Conservation (phyloP, 2,888 invertebrate genomes). For the Noctua pronuba region DNA sequence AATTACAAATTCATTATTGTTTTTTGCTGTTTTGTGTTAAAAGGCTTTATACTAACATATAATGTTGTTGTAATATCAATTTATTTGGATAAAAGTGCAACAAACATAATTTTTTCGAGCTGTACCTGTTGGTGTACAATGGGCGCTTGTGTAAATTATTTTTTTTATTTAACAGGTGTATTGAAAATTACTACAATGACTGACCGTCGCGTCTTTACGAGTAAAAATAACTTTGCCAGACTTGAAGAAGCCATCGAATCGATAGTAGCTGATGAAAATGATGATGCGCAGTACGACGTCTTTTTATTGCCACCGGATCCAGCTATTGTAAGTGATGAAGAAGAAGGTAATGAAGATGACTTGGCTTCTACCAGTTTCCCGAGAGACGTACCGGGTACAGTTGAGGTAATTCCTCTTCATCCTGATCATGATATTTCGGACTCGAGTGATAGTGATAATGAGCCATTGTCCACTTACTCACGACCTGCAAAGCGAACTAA, state of each 20-base stretch:
- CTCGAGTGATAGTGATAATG: slow-evolving; percentile 13
- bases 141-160: too few species aligned
- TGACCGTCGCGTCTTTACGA: slow-evolving; percentile 2
- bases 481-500: neutral
- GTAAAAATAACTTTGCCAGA: neutral
- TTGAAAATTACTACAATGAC: neutral
- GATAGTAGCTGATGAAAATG: slow-evolving; percentile 15
- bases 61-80: too few species aligned
- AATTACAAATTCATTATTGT: too few species aligned
- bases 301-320: slow-evolving; percentile 8
- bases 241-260: slow-evolving; percentile 14
- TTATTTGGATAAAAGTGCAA: too few species aligned
- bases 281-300: slow-evolving; percentile 9
- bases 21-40: too few species aligned
- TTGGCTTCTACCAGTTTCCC: neutral
- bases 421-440: slow-evolving; percentile 16
- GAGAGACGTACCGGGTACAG: slow-evolving; percentile 3
- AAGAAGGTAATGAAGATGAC: slow-evolving; percentile 18
- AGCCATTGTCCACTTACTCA: neutral
- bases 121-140: too few species aligned
- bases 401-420: slow-evolving; percentile 12
- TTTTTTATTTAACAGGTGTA: too few species aligned
- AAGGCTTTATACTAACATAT: too few species aligned
- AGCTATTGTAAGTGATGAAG: slow-evolving; percentile 14
- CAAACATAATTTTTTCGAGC: too few species aligned